Evolutionary conservation across 2,113 vertebrate genomes (phyloP).

Genomic region (Piprites chloris): DNA sequence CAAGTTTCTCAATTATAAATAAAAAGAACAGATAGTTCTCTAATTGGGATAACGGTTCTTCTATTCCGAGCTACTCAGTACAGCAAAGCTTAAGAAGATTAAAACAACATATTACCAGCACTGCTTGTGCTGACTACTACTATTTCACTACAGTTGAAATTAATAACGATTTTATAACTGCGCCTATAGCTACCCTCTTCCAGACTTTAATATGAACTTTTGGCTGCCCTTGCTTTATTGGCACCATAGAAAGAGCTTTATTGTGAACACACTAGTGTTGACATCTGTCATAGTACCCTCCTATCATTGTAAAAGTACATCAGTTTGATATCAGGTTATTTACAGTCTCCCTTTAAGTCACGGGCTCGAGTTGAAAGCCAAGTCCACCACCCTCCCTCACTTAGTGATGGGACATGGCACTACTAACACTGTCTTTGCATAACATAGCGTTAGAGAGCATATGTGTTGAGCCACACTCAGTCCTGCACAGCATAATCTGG

Average conservation of each 20-base stretch:
- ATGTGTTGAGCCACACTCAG: no score
- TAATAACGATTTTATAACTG: neutral
- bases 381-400: neutral
- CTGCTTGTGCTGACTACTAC: neutral
- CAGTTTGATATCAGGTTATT: conserved; percentile 51
- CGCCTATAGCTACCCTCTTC: neutral
- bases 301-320: conserved; percentile 51
- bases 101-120: neutral
- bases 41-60: neutral
- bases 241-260: conserved; percentile 42
- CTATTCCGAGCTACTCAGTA: neutral
- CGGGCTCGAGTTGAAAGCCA: conserved; percentile 2
- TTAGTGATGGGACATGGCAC: neutral
- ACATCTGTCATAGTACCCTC: neutral
- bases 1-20: neutral
- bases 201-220: neutral
- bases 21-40: neutral
- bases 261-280: neutral
- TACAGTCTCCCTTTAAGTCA: conserved; percentile 45
- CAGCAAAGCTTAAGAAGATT: neutral
- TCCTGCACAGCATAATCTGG: neutral
- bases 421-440: neutral
- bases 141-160: neutral
- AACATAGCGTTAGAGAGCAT: rapidly evolving
- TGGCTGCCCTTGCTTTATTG: neutral